Evolutionary conservation across 2,888 invertebrate species (phyloP), one percentile per base, ranked within the genome.

Genomic region (Cerastis rubricosa): DNA sequence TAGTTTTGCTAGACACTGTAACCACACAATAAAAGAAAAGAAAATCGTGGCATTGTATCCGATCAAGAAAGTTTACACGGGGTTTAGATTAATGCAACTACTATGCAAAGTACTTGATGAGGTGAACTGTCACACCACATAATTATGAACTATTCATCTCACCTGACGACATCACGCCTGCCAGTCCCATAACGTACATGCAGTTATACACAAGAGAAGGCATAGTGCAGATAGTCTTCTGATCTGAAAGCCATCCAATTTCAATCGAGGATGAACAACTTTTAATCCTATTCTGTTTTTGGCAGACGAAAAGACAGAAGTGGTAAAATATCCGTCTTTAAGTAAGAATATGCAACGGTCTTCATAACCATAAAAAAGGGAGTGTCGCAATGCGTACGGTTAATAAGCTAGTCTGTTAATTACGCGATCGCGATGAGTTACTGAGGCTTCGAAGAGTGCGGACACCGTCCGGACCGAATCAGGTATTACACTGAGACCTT

Each of bases 371-470:
- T 69, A 2, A 43, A 25, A 25, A 12, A 25, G n/a, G 14, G 22
- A 22, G 86, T 82, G 45, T 47, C 84, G 12, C 12, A 90, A 78
- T 90, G 63, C 74, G 90, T 51, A 89, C 89, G 12, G 40, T 71
- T 76, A 85, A 87, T 88, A 74, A 87, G 83, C 82, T 82, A 51
- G 77, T 19, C 76, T 68, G 82, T 87, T 88, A 87, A 89, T 87
- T 85, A 87, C 69, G 45, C 81, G 78, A 76, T 77, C 81, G 73
- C 75, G 57, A 75, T 72, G 77, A 85, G 74, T 84, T 80, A 77
- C 66, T 85, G 83, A 71, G 81, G 78, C 76, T 78, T 75, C 74
- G 43, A 71, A 74, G 76, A 76, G 66, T 74, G 80, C 79, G 70
- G 61, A 70, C 73, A 75, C 66, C 84, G 35, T 35, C 35, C 35